Evolutionary conservation across 2,888 invertebrate genomes (phyloP).

Genomic region (Dasysyrphus tricinctus): DNA sequence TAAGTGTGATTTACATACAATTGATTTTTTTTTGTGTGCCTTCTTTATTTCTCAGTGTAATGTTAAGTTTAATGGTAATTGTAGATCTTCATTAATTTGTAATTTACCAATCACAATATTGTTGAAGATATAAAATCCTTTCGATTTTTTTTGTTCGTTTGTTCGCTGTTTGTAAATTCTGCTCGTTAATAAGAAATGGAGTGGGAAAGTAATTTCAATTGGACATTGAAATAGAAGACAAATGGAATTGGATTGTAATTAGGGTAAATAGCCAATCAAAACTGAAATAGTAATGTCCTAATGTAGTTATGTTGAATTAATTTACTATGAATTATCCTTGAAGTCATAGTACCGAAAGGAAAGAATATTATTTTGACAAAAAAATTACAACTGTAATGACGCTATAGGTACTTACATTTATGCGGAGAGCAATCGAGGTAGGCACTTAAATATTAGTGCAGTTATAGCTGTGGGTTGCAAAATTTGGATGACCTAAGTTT

Average conservation of each 20-base stretch:
- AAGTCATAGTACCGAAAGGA: too few relatives aligned
- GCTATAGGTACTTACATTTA: too few relatives aligned
- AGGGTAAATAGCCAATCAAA: neutral
- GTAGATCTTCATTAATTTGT: conserved; percentile 28
- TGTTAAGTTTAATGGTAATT: conserved; percentile 11
- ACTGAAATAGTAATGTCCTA: too few relatives aligned
- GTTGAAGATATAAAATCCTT: conserved; percentile 18
- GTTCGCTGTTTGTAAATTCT: neutral
- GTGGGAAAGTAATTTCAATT: neutral
- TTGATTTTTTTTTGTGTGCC: conserved; percentile 12
- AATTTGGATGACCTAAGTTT: too few relatives aligned
- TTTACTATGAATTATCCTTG: too few relatives aligned
- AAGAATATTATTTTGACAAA: too few relatives aligned
- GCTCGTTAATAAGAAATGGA: conserved; percentile 6
- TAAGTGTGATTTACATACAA: conserved; percentile 28
- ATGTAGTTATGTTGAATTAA: too few relatives aligned
- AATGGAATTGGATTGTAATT: neutral
- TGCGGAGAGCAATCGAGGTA: too few relatives aligned
- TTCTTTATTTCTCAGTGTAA: neutral
- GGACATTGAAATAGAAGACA: neutral
- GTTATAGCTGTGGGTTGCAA: too few relatives aligned
- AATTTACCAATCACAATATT: conserved; percentile 27
- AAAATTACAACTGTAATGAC: too few relatives aligned
- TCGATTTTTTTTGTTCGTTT: neutral
- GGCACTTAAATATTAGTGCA: too few relatives aligned